A percentile compares a stretch with the other conserved stretches of the same genome.
phyloP scores from a whole-genome alignment of 2,113 vertebrate genomes.

The Syrmaticus mikado region DNA sequence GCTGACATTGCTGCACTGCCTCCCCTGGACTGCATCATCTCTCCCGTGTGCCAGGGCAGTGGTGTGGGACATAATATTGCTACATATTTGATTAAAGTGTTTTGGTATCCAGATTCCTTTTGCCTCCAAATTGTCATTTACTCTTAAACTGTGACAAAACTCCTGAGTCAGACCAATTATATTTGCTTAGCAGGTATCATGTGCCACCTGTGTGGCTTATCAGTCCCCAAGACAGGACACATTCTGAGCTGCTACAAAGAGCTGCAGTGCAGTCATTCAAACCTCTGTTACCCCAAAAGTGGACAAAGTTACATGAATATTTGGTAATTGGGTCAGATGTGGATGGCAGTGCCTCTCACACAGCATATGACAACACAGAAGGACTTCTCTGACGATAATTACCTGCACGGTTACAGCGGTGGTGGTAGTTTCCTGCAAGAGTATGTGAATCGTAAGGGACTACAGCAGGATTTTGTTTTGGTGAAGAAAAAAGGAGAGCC shows the following conservation, averaged over 20 bases:
- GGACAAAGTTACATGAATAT: background rate
- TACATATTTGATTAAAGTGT: background rate
- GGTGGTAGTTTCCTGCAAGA: background rate
- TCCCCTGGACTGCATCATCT: accelerated
- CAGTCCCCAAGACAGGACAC: background rate
- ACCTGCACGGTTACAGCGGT: background rate
- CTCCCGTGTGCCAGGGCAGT: background rate
- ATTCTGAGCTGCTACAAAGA: background rate
- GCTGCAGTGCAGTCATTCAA: background rate
- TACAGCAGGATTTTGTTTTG: background rate
- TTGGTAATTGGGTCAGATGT: background rate
- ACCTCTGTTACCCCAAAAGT: background rate
- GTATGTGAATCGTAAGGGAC: background rate
- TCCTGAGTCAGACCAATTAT: background rate
- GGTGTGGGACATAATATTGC: background rate
- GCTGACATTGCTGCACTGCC: background rate
- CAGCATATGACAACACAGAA: background rate
- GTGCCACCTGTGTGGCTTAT: background rate
- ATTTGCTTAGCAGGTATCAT: background rate
- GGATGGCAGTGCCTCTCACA: background rate
- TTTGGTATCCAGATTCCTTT: background rate
- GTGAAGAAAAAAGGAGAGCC: background rate
- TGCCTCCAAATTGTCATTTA: background rate
- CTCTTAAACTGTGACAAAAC: background rate
- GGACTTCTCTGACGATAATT: background rate